Conservation (phyloP, 2,113 vertebrate genomes). For the Noturus placidus region DNA sequence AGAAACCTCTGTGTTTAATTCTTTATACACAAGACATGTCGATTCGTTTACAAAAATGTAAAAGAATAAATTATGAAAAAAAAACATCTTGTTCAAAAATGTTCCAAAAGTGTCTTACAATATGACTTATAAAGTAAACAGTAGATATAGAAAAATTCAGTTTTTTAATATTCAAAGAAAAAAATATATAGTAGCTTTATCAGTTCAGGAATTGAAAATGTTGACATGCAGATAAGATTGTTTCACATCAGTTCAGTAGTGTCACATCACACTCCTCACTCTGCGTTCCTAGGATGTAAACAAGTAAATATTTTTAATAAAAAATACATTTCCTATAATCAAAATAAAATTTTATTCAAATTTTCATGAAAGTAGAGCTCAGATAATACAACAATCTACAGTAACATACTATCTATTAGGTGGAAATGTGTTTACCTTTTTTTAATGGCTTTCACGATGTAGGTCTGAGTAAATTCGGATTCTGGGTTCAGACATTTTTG, state of each 20-base stretch:
- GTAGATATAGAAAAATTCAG: neutral
- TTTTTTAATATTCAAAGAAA: neutral
- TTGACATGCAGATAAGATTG: neutral
- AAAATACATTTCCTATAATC: neutral
- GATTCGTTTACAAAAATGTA: neutral
- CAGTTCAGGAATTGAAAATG: neutral
- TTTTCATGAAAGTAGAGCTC: neutral
- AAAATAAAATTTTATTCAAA: neutral
- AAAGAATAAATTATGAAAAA: neutral
- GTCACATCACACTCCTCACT: neutral
- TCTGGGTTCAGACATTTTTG: constrained; percentile 46
- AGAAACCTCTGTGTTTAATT: neutral
- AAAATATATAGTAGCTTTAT: neutral
- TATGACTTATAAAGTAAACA: constrained; percentile 15
- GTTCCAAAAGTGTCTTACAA: neutral
- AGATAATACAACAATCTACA: neutral
- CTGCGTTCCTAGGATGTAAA: neutral
- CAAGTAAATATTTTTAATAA: neutral
- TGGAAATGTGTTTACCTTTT: constrained; percentile 38
- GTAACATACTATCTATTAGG: neutral
- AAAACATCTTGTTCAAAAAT: neutral
- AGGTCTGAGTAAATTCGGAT: constrained; percentile 38
- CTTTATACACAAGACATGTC: neutral
- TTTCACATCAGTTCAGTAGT: neutral
- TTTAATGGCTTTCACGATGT: constrained; percentile 28